A percentile compares a stretch with the other conserved stretches of the same genome.
Evolutionary conservation across 2,113 vertebrate species (phyloP).

Genomic region (Pyrgilauda ruficollis): DNA sequence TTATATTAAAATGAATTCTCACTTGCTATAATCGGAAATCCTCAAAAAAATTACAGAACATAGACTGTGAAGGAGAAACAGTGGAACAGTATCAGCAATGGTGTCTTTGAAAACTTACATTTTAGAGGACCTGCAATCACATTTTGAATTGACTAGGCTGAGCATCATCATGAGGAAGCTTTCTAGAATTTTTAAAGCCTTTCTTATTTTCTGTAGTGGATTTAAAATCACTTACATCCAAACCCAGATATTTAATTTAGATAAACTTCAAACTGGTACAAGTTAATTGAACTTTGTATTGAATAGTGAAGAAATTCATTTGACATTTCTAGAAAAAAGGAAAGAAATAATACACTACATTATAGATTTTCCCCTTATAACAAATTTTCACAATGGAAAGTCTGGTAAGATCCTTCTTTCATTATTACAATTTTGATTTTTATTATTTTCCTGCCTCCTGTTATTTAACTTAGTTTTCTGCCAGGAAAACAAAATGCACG

Average conservation of each 20-base stretch:
- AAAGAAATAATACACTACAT: not conserved
- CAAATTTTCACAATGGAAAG: not conserved
- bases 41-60: not conserved
- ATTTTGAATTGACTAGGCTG: not conserved
- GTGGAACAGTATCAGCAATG: not conserved
- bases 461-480: not conserved
- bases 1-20: not conserved
- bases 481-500: not conserved
- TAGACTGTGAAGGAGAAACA: not conserved
- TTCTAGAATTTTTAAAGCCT: not conserved
- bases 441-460: not conserved
- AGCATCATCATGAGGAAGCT: not conserved
- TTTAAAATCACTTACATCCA: conserved; percentile 2
- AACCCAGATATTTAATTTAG: conserved; percentile 37
- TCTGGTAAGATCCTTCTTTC: not conserved
- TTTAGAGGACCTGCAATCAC: not conserved
- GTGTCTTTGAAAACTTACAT: not conserved
- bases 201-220: not conserved
- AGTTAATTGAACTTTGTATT: not conserved
- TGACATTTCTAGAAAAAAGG: conserved; percentile 3
- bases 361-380: not conserved
- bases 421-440: not conserved
- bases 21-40: not conserved
- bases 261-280: not conserved
- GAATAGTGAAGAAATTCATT: not conserved